Evolutionary conservation across 2,888 invertebrate species (phyloP), one percentile per base, ranked within the genome.

Genomic region (Cecidostiba fungosa): DNA sequence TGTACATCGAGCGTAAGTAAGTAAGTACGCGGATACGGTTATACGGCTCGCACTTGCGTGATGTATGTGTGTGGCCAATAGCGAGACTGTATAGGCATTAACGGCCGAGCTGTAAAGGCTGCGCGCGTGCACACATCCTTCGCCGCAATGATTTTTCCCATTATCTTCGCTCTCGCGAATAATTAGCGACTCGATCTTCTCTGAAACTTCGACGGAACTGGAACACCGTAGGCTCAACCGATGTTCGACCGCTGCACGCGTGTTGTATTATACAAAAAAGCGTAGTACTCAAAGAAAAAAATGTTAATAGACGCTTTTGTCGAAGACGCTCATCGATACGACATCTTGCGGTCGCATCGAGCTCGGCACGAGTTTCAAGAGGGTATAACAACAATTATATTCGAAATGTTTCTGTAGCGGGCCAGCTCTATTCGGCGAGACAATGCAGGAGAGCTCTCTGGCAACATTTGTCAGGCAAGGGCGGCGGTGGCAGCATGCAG

Each of bases 1-100:
- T n/a, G 90, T 88, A 90, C 90, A 91, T 90, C 91, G 89, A 80
- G 88, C 89, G 88, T 90, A 89, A 90, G 90, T 89, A 89, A 88
- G 88, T 90, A 89, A 87, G 85, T 82, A 87, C 86, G 70, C 83
- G 83, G 82, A 76, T 86, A 76, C 80, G 74, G 78, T 81, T 36
- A 32, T 72, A 32, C 69, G 36, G 70, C 26, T 54, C 82, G 72
- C 77, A 82, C 66, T 39, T 29, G 74, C 39, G 70, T n/a, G n/a
- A n/a, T 32, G 62, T 54, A 39, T 73, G 59, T 43, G 10, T 32
- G 59, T 39, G 39, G 72, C 72, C 80, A 70, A 80, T 80, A 80
- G 70, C 70, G 29, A 14, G 80, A 77, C 54, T 54, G n/a, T n/a
- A n/a, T 69, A 47, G 74, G 73, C 82, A 78, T 82, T 82, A 79